These are phyloP conservation scores for Dasypogon diadema DNA, from an alignment of 2,888 invertebrate genomes.

Conservation along the genomic window DNA sequence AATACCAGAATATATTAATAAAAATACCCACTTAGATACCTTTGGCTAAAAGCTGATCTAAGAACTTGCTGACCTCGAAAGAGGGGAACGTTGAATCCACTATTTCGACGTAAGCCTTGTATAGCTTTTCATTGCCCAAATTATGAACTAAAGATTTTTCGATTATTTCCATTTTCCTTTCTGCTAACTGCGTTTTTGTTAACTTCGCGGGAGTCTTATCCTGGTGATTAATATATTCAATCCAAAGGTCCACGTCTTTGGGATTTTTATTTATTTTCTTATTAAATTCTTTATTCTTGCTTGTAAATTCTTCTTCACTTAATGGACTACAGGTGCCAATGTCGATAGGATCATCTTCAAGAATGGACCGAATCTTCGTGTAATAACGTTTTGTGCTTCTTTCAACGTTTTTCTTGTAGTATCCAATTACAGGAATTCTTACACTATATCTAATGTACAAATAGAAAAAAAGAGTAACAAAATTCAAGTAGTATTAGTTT, in stretches of 20 bases:
- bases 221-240: constrained; percentile 74
- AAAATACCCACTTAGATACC: constrained; percentile 64
- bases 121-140: constrained; percentile 70
- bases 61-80: constrained; percentile 71
- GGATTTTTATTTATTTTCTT: constrained; percentile 70
- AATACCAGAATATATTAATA: not conserved
- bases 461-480: no score
- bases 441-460: constrained; percentile 3
- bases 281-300: constrained; percentile 71
- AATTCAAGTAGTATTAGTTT: no score
- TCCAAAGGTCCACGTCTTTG: constrained; percentile 72
- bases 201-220: constrained; percentile 64
- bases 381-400: constrained; percentile 58
- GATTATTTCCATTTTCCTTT: constrained; percentile 74
- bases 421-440: constrained; percentile 12
- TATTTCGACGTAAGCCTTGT: constrained; percentile 66
- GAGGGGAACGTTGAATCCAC: constrained; percentile 71
- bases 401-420: not conserved
- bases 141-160: constrained; percentile 74
- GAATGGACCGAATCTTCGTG: constrained; percentile 55
- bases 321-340: constrained; percentile 57
- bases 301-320: constrained; percentile 69
- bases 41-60: constrained; percentile 70
- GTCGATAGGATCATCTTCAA: constrained; percentile 58
- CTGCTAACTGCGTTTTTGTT: constrained; percentile 65